A percentile compares a stretch with the other conserved stretches of the same genome.
Evolutionary conservation across 1,140 invertebrate species (phyloP).

Genomic region (Nylanderia fulva): DNA sequence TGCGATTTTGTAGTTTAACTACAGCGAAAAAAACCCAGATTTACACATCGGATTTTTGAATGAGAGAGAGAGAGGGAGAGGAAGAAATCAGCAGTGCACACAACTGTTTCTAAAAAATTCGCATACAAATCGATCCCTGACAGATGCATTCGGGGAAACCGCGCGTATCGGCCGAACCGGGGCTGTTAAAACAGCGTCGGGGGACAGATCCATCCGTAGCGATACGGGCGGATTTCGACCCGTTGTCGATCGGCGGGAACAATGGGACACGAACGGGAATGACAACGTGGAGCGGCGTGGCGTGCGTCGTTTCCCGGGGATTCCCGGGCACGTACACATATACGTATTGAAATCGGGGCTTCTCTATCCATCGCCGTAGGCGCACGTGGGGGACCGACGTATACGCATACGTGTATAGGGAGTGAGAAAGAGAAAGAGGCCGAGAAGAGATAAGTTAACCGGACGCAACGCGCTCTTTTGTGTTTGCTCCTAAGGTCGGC

Average conservation of each 20-base stretch:
- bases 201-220: slow-evolving; percentile 32
- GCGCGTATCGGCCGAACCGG: slow-evolving; percentile 11
- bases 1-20: no score
- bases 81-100: slow-evolving; percentile 4
- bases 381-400: not conserved
- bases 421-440: no score
- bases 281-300: slow-evolving; percentile 56
- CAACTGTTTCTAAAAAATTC: slow-evolving; percentile 39
- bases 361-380: slow-evolving; percentile 55
- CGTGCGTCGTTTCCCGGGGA: slow-evolving; percentile 2
- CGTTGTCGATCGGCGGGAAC: slow-evolving; percentile 55
- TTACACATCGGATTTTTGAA: slow-evolving; percentile 18
- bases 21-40: slow-evolving; percentile 20
- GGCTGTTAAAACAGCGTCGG: slow-evolving; percentile 49
- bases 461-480: slow-evolving; percentile 60
- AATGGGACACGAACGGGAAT: slow-evolving; percentile 47
- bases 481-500: slow-evolving; percentile 63
- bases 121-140: slow-evolving; percentile 35
- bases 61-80: not conserved
- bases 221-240: slow-evolving; percentile 32
- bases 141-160: slow-evolving; percentile 43
- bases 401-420: no score
- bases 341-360: slow-evolving; percentile 26
- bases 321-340: slow-evolving; percentile 25
- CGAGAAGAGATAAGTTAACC: slow-evolving; percentile 65